Conservation (phyloP, 2,797 vertebrate species). For the Xerus rutilus region DNA sequence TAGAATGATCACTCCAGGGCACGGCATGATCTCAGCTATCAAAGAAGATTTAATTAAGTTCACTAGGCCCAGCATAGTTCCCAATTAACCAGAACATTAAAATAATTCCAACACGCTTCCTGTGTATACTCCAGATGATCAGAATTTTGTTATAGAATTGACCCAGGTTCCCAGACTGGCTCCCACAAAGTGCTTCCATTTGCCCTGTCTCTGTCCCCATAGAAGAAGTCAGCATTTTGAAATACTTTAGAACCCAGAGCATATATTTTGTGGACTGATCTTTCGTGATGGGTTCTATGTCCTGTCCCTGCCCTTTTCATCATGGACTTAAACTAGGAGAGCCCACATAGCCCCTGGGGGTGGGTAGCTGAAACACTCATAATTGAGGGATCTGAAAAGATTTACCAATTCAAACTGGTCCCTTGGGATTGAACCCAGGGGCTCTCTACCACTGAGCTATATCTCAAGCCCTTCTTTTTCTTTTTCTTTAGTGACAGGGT, state of each 20-base stretch:
- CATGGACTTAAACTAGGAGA: background rate
- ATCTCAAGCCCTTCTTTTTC: too few species aligned
- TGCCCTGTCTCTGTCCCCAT: background rate
- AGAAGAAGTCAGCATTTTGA: background rate
- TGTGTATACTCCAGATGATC: background rate
- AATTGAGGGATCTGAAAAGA: background rate
- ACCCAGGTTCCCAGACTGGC: background rate
- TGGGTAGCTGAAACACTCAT: background rate
- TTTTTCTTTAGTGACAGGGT: too few species aligned
- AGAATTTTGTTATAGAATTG: constrained; percentile 9
- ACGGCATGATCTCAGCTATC: constrained; percentile 54
- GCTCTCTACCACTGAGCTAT: too few species aligned
- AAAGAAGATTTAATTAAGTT: constrained; percentile 73
- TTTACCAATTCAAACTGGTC: background rate
- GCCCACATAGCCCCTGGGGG: background rate
- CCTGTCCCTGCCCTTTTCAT: rapidly evolving
- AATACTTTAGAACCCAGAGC: background rate
- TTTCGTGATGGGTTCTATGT: background rate
- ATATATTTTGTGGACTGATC: background rate
- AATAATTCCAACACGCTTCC: background rate
- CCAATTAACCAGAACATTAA: constrained; percentile 64
- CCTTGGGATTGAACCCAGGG: too few species aligned
- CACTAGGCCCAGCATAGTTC: constrained; percentile 44
- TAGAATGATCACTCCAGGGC: constrained; percentile 55
- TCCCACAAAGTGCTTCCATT: background rate